Base-by-base conservation (phyloP, 2,113 vertebrate species). In the Heteronetta atricapilla region DNA sequence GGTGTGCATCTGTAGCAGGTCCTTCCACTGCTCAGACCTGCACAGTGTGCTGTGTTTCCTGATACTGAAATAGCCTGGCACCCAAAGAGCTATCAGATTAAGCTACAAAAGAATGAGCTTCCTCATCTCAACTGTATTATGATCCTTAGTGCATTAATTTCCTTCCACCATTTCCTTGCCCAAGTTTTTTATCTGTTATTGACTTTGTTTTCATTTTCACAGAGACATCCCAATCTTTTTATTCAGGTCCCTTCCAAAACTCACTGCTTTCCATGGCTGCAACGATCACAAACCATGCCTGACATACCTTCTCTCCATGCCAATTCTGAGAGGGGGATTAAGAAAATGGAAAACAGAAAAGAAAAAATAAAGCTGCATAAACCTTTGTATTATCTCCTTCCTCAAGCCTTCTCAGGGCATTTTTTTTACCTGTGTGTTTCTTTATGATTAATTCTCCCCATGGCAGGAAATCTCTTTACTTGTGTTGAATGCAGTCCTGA, bases 381-480 rank as follows among this genome's bases (percentile, higher is more conserved):
- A 40, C 5, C 12, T 88, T n/a, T 80, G 6, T 29, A 55, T 80
- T 76, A 93, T 60, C 59, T 93, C 13, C 7, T 92, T 81, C 62
- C 58, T 92, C 23, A 36, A 75, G 48, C 7, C 79, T 86, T 92
- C 58, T 18, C 34, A 69, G 11, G 46, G 48, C 23, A 60, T 62
- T 22, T 64, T 86, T 42, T 90, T 93, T 93, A 60, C 75, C 81
- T 92, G 16, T 87, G 44, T 64, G 17, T 4, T 0, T 46, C 78
- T 84, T 82, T 53, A 79, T 89, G 22, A 94, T 72, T 90, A 93
- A 87, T 82, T 92, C 56, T 89, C 48, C 91, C 38, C 29, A 34
- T 15, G 10, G 69, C 73, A 78, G 60, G 42, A 63, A 90, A 68
- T 60, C 21, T 81, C 80, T 88, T 90, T 67, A 66, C 10, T 84